These are phyloP conservation scores for Tetragonisca angustula DNA, from an alignment of 2,888 invertebrate species.

Conservation along the genomic window DNA sequence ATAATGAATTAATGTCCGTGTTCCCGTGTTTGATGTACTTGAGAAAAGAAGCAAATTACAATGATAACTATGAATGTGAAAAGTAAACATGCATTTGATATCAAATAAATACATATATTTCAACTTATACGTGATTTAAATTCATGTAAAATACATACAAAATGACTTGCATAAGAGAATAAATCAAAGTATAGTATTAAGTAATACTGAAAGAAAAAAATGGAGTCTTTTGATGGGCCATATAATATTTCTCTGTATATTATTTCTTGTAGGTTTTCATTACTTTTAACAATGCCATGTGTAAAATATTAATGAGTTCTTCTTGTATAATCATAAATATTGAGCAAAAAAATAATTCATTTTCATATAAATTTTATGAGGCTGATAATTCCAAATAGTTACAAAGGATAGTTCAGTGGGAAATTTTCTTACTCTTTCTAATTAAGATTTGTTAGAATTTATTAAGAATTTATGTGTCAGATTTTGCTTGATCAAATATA, in stretches of 20 bases:
- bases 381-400: slow-evolving; percentile 53
- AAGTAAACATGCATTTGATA: slow-evolving; percentile 52
- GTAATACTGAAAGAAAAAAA: slow-evolving; percentile 31
- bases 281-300: slow-evolving; percentile 36
- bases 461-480: not conserved
- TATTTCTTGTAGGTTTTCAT: slow-evolving; percentile 36
- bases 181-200: slow-evolving; percentile 35
- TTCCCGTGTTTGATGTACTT: slow-evolving; percentile 58
- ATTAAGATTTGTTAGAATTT: slow-evolving; percentile 24
- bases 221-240: slow-evolving; percentile 69
- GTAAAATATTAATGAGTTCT: slow-evolving; percentile 11
- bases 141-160: slow-evolving; percentile 44
- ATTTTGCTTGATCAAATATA: slow-evolving; percentile 9
- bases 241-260: slow-evolving; percentile 40
- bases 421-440: slow-evolving; percentile 14
- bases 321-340: slow-evolving; percentile 26
- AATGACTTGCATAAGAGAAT: slow-evolving; percentile 33
- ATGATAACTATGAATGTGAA: slow-evolving; percentile 36
- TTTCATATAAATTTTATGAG: slow-evolving; percentile 52
- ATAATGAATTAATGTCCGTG: slow-evolving; percentile 47
- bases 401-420: not conserved
- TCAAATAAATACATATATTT: slow-evolving; percentile 49
- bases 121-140: slow-evolving; percentile 40
- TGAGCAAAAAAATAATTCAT: slow-evolving; percentile 25
- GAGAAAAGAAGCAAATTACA: slow-evolving; percentile 43